Conservation (phyloP, 2,113 vertebrate genomes). For the Shinisaurus crocodilurus region DNA sequence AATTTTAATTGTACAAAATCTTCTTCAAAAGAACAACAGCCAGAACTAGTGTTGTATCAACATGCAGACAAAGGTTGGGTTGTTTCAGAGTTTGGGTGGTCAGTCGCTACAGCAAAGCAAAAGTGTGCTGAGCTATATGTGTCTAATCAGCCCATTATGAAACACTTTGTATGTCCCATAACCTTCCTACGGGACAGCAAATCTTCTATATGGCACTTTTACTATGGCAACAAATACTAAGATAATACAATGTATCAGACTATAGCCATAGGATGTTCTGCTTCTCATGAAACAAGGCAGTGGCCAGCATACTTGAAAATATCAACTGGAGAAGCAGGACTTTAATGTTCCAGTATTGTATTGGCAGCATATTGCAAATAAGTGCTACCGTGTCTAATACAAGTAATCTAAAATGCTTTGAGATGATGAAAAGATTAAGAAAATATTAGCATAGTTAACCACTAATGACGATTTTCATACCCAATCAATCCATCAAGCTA, state of each 20-base stretch:
- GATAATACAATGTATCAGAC: conserved; percentile 17
- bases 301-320: neutral
- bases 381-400: neutral
- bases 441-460: conserved; percentile 15
- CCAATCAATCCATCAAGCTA: neutral
- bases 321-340: neutral
- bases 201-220: neutral
- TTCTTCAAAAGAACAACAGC: neutral
- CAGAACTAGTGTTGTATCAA: no score
- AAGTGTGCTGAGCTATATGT: no score
- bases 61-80: no score
- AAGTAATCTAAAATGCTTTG: neutral
- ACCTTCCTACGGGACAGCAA: no score
- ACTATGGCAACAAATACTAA: conserved; percentile 1
- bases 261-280: conserved; percentile 27
- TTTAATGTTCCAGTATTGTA: neutral
- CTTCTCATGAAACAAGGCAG: neutral
- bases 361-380: neutral
- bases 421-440: neutral
- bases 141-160: neutral
- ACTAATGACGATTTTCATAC: neutral
- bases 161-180: no score
- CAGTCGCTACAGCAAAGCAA: no score
- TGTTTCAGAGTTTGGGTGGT: no score
- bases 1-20: neutral